Conservation (phyloP, 2,113 vertebrate genomes). For the Pycnonotus jocosus region DNA sequence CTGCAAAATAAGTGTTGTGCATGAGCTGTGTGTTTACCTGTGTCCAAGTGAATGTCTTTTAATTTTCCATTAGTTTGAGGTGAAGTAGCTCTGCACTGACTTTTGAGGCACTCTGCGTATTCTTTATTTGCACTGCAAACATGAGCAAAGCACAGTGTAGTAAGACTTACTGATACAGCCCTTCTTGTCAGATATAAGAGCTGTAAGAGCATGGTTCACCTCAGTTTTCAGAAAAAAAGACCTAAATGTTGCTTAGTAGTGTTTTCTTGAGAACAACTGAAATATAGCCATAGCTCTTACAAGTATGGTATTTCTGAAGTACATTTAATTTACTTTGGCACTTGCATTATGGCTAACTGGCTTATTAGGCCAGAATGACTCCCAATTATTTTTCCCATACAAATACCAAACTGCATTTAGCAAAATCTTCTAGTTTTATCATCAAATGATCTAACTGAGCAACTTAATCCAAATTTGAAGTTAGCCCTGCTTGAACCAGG, state of each 20-base stretch:
- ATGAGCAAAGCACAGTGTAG: not conserved
- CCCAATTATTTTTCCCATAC: not conserved
- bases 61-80: not conserved
- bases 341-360: not conserved
- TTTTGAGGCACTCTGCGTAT: not conserved
- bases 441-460: not conserved
- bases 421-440: not conserved
- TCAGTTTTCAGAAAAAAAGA: not conserved
- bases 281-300: not conserved
- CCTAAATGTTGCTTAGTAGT: not conserved
- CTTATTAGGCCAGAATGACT: not conserved
- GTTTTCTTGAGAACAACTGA: not conserved
- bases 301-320: not conserved
- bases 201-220: not conserved
- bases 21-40: not conserved
- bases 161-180: not conserved
- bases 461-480: not conserved
- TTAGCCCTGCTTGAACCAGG: not conserved
- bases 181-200: not conserved
- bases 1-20: not conserved
- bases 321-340: not conserved
- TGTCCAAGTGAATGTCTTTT: not conserved
- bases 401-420: not conserved
- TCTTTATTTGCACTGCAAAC: slow-evolving; percentile 11
- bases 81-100: not conserved